Base-by-base conservation (phyloP, 1,140 invertebrate genomes). In the Halictus rubicundus region DNA sequence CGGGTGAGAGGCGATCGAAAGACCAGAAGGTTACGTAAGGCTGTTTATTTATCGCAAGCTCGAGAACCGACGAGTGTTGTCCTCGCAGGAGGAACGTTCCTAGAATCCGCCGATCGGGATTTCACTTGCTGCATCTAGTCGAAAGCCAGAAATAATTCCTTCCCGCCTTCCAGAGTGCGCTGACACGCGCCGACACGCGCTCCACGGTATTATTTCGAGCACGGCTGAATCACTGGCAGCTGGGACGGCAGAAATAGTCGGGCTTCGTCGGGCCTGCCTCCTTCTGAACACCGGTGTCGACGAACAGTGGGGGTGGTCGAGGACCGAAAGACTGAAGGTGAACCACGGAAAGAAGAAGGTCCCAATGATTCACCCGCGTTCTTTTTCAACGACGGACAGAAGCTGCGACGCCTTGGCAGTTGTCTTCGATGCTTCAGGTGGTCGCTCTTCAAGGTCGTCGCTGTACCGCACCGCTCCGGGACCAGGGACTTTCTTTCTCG, bases 171-270 rank as follows among this genome's bases (percentile, higher is more conserved):
- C 80, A 89, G 86, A 91, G 89, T 91, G 77, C 90, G 87, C 90
- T 90, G 90, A 91, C 90, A 90, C 87, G 77, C 90, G 87, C 90
- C 90, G 90, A 91, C 90, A 90, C 87, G 82, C 83, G 73, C 69
- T 68, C 78, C 80, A 63, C 66, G 66, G 84, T 78, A 66, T 88
- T 92, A 92, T 92, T 92, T 91, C 77, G 88, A 85, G 88, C 75
- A 54, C 63, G 71, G 63, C 84, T 92, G 91, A 91, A 90, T 92
- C 90, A 92, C 79, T 82, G 57, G 82, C 88, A 78, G 89, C 86
- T 88, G 85, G 78, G 76, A 71, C 78, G 82, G 88, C 90, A 87
- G 80, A 89, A 91, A 91, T 91, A 89, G 87, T 83, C 78, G 75
- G 75, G 86, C 71, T 83, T 68, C 80, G 80, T 63, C 64, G 42